Evolutionary conservation across 2,888 invertebrate species (phyloP).

Genomic region (Drosophila prolongata): DNA sequence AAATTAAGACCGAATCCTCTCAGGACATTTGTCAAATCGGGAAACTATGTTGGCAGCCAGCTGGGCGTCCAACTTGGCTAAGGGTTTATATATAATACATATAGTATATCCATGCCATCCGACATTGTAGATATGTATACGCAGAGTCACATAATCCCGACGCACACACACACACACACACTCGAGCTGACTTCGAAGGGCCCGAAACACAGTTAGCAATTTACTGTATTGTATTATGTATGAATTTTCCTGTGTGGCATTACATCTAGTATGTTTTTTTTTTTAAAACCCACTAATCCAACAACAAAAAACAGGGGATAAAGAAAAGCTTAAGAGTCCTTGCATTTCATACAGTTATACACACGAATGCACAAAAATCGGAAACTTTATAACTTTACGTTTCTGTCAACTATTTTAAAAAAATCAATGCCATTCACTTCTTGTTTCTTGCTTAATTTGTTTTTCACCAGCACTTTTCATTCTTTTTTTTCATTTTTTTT

Average conservation of each 20-base stretch:
- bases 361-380: conserved; percentile 67
- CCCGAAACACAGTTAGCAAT: conserved; percentile 46
- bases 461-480: conserved; percentile 44
- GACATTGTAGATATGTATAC: conserved; percentile 30
- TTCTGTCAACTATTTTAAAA: conserved; percentile 27
- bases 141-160: conserved; percentile 65
- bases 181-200: conserved; percentile 1
- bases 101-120: conserved; percentile 11
- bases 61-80: conserved; percentile 55
- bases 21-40: conserved; percentile 40
- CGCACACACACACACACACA: conserved; percentile 29
- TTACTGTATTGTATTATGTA: conserved; percentile 42
- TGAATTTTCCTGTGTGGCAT: conserved; percentile 39
- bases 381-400: conserved; percentile 40
- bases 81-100: conserved; percentile 17
- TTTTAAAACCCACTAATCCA: conserved; percentile 10
- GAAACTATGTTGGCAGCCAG: conserved; percentile 64
- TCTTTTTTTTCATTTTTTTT: conserved; percentile 22
- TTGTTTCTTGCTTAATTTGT: conserved; percentile 5
- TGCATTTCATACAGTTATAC: conserved; percentile 79
- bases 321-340: conserved; percentile 37
- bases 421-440: conserved; percentile 41
- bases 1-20: conserved; percentile 11
- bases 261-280: conserved; percentile 29
- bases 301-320: background rate